phyloP scores from a whole-genome alignment of 2,888 invertebrate species.

The Gryllus longicercus region DNA sequence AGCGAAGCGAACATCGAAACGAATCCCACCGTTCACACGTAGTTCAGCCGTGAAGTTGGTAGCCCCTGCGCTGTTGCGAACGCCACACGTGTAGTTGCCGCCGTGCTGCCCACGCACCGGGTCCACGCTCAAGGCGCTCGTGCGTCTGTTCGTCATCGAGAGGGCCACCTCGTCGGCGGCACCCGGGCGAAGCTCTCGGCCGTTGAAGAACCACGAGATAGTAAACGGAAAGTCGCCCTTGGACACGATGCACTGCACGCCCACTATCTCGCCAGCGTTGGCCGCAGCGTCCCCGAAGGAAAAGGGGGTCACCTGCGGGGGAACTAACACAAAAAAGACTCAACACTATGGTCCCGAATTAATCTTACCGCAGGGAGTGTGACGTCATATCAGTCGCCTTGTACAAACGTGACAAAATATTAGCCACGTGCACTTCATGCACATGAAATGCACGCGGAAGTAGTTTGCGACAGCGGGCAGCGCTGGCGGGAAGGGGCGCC shows the following conservation, averaged over 20 bases:
- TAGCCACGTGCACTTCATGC: too few relatives aligned
- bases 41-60: conserved; percentile 44
- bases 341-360: too few relatives aligned
- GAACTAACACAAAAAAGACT: conserved; percentile 53
- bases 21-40: conserved; percentile 47
- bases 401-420: too few relatives aligned
- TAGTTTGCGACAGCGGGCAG: too few relatives aligned
- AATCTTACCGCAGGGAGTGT: too few relatives aligned
- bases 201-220: conserved; percentile 41
- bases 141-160: conserved; percentile 46
- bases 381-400: too few relatives aligned
- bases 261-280: conserved; percentile 43
- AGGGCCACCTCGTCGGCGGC: conserved; percentile 44
- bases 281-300: conserved; percentile 46
- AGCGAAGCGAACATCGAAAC: background rate
- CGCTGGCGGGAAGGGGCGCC: too few relatives aligned
- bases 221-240: conserved; percentile 43
- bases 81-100: conserved; percentile 48
- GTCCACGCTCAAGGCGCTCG: conserved; percentile 48
- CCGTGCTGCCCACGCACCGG: conserved; percentile 49
- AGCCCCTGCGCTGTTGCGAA: conserved; percentile 45
- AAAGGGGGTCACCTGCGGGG: conserved; percentile 43
- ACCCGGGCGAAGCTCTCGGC: conserved; percentile 39
- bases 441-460: too few relatives aligned
- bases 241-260: conserved; percentile 44